Base-by-base conservation (phyloP, 2,797 vertebrate genomes). In the Clarias laeviceps region DNA sequence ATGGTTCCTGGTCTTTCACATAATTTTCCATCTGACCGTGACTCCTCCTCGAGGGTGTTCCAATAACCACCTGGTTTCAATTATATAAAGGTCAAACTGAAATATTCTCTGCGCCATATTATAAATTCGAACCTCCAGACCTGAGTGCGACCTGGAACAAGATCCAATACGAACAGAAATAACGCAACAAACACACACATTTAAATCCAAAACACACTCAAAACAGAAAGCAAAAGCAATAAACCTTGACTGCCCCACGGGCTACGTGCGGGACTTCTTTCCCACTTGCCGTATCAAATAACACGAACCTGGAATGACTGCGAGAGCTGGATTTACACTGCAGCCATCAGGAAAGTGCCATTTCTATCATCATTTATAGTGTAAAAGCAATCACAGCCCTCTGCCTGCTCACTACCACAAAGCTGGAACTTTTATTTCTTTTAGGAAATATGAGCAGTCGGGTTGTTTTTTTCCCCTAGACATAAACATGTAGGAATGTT, bases 21-120 rank as follows among this genome's bases (percentile, higher is more conserved):
- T 78, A 61, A 61, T 61, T 78, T 78, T 78, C 74, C 74, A 37
- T 78, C 56, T 78, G 29, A 78, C 56, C 56, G 3, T 34, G 56
- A 78, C 56, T 34, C 18, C 32, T 61, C 32, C 0, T 18, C 20
- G 12, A 61, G 32, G 5, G 76, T 34, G 29, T 37, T 78, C 76
- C 57, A n/a, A n/a, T 40, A 61, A 37, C 57, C 57, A 61, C 70
- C 22, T 40, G 68, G 54, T 32, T 59, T 57, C 29, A 40, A 78
- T 78, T 69, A 34, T 37, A 57, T 57, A 70, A 70, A 82, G 59
- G 54, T 72, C 68, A 69, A 61, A 27, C 29, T n/a, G 66, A 56
- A 82, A 37, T 57, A 59, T 59, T 72, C 37, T 64, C 37, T n/a
- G n/a, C 17, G 5, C 22, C 34, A 40, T 61, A 34, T 78, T 37